Base-by-base conservation (phyloP, 2,888 invertebrate species). In the Callimorpha dominula region DNA sequence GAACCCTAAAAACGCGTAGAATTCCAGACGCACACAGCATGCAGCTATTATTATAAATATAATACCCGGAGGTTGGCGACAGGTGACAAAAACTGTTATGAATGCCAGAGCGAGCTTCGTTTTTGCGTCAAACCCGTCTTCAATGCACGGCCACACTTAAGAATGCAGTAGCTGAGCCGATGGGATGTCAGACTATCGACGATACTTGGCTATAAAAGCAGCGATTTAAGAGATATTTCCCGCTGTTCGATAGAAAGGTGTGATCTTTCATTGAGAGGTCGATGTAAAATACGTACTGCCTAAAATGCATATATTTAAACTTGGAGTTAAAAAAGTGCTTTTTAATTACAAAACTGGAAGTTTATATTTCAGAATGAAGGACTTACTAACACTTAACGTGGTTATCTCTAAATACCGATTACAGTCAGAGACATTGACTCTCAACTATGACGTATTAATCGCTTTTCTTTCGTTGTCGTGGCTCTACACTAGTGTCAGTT, bases 51-150 rank as follows among this genome's bases (percentile, higher is more conserved):
- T 86, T 88, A 88, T 86, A 85, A 88, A 86, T 85, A 90, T 88
- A 89, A 90, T 87, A 88, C 88, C 82, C 81, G 86, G 81, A 83
- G 83, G 79, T 83, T 81, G 81, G 84, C 82, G 91, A 88, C 92
- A 91, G 91, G 91, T 92, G 92, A 93, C 90, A 93, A 94, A 93
- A 94, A 93, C 88, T 91, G 90, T 89, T 91, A 92, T 92, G 92
- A 94, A 93, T 93, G 91, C 89, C 84, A 87, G 85, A 87, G 88
- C 83, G 87, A 84, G 85, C 88, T 86, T 81, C 79, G 88, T 93
- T 94, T 93, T 93, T 93, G 90, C 91, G 84, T 72, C 66, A 81
- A 92, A 93, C 93, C 88, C 83, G 94, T 93, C 91, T 85, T 89
- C 87, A 90, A 90, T 88, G 87, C 86, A 83, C 78, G 83, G 86